A percentile compares a stretch with the other conserved stretches of the same genome.
Evolutionary conservation across 2,888 invertebrate species (phyloP).

Genomic region (Spilarctia lutea): DNA sequence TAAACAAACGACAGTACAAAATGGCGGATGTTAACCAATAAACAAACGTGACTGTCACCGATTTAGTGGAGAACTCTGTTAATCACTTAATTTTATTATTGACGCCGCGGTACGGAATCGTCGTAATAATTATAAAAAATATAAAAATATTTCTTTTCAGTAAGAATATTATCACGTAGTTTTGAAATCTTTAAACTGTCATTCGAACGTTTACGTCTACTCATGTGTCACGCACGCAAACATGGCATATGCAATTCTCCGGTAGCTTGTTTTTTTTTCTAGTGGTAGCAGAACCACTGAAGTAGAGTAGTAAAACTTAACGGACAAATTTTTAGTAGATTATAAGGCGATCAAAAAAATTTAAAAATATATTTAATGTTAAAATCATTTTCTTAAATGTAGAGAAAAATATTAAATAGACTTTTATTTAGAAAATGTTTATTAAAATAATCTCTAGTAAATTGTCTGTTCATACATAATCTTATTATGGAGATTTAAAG

Average conservation of each 20-base stretch:
- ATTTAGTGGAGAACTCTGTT: constrained; percentile 60
- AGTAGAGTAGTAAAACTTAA: background rate
- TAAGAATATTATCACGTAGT: constrained; percentile 74
- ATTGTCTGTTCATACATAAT: too few relatives aligned
- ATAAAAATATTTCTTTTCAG: constrained; percentile 75
- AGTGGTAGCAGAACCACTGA: constrained; percentile 28
- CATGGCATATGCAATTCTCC: constrained; percentile 47
- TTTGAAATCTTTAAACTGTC: constrained; percentile 80
- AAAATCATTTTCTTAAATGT: background rate
- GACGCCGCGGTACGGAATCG: constrained; percentile 57
- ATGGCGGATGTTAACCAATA: constrained; percentile 87
- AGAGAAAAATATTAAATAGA: background rate
- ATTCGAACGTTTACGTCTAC: constrained; percentile 80
- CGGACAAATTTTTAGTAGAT: background rate
- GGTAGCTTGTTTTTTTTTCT: constrained; percentile 46
- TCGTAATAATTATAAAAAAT: constrained; percentile 73
- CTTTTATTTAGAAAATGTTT: background rate
- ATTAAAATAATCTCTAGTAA: background rate
- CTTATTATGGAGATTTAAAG: too few relatives aligned
- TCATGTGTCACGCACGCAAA: constrained; percentile 68
- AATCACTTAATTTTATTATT: constrained; percentile 67
- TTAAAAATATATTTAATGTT: too few relatives aligned
- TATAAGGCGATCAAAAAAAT: too few relatives aligned
- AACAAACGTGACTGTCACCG: constrained; percentile 85
- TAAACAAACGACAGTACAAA: constrained; percentile 87